These are phyloP conservation scores for Anagyrus pseudococci DNA, from an alignment of 2,888 invertebrate genomes.

Conservation along the genomic window DNA sequence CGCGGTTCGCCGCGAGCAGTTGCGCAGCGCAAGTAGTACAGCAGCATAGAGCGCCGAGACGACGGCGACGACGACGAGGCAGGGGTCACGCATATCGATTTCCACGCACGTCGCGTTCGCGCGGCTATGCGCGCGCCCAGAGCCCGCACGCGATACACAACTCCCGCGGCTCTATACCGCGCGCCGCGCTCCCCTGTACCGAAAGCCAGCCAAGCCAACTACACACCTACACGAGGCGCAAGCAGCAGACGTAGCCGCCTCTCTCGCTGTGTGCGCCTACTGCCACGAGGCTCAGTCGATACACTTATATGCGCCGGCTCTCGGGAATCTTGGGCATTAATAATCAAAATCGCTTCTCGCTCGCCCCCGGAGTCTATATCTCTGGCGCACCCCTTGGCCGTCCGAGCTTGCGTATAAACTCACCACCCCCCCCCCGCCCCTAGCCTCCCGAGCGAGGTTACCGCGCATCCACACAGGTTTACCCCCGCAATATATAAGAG, in stretches of 20 bases:
- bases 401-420: not conserved
- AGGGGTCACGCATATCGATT: constrained; percentile 35
- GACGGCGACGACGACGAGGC: no score
- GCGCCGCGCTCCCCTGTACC: not conserved
- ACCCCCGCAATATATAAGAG: no score
- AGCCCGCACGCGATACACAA: not conserved
- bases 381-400: not conserved
- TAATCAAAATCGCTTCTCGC: constrained; percentile 36
- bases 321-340: constrained; percentile 36
- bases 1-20: no score
- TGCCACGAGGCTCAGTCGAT: constrained; percentile 17
- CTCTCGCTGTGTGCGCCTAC: no score
- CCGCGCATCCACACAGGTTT: no score
- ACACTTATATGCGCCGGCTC: constrained; percentile 19
- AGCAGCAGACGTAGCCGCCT: not conserved
- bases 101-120: constrained; percentile 12
- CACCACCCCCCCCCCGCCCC: not conserved
- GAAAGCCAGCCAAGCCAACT: not conserved
- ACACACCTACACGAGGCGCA: not conserved
- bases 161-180: not conserved
- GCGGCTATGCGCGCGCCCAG: no score
- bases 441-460: no score
- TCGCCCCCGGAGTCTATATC: not conserved
- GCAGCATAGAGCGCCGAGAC: no score
- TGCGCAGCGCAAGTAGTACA: no score